Evolutionary conservation across 2,888 invertebrate genomes (phyloP), one percentile per base, ranked within the genome.

Genomic region (Nudaria mundana): DNA sequence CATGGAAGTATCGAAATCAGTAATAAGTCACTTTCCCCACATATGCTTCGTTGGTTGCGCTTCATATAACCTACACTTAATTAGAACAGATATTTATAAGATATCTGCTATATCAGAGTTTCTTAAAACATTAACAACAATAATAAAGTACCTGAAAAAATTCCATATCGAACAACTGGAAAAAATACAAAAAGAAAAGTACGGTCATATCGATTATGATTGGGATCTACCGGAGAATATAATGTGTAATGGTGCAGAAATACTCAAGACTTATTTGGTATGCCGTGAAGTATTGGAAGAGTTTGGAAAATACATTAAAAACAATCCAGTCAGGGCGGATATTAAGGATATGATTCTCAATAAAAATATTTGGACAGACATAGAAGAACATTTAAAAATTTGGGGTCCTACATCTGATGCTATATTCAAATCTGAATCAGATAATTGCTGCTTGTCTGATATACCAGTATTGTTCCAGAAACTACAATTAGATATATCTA

Each of bases 351-450:
- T 10, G n/a, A 16, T 11, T 11, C 16, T 3, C 3, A 11, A 30
- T 2, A 16, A 30, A 3, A 3, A 7, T n/a, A 3, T 16, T 13
- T 30, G 18, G 18, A 11, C 7, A 3, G 5, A 18, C 6, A 30
- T 26, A 8, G 6, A 26, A 7, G 26, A 29, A 10, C 11, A 30
- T 30, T 11, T 30, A 3, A 12, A 18, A 7, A 3, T 30, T 18
- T 20, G 11, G n/a, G 18, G 11, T 10, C 30, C 30, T 3, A 11
- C 18, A 11, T 16, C 30, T 18, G 30, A 16, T 5, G 18, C 30
- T 5, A 30, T 30, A 12, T 7, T 18, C 6, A 30, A 30, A 30
- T 16, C 30, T 12, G 30, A 30, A 30, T 30, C 30, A 30, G 30
- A 20, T 5, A 10, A 30, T 3, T 30, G 30, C n/a, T 11, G 16